Evolutionary conservation across 1,140 invertebrate species (phyloP), one percentile per base, ranked within the genome.

Genomic region (Sesamia nonagrioides): DNA sequence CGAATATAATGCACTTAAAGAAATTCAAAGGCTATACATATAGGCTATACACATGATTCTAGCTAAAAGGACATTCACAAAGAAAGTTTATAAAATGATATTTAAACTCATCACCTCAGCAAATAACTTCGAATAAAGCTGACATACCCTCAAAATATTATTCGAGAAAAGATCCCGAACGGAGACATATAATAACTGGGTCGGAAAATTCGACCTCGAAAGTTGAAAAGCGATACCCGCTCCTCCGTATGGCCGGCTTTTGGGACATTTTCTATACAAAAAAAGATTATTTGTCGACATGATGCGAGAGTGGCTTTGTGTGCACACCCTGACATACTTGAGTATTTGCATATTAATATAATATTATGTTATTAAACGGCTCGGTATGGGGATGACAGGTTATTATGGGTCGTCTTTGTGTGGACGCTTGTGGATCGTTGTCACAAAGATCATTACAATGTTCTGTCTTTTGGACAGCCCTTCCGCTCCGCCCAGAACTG

Each of bases 121-220:
- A 9, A 8, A 35, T 61, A 40, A 8, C 60, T 35, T 17, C 33
- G 60, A 37, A 37, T 17, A 61, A 61, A 40, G 13, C 60, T 61
- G 60, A 3, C 60, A 61, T 17, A 40, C 60, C 60, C 58, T 37
- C 35, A 37, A 61, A 40, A 18, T 11, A 40, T 61, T 61, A 61
- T 61, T 61, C 60, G 60, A 15, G n/a, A 17, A 61, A 61, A 61
- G 60, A 8, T 15, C 61, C 21, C 40, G 61, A 48, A 66, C 37
- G 61, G 45, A 66, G 61, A 66, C 61, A 66, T 66, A 21, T 66
- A 66, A 66, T 66, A 66, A 66, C 61, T 66, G 61, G 61, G 61
- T 27, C 18, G 61, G 61, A 66, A 66, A 66, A 66, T 66, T 66
- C 33, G 61, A 66, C 61, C 61, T 66, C 5, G 13, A 61, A 61